Conservation (phyloP, 2,888 invertebrate species). For the Cinara cedri region DNA sequence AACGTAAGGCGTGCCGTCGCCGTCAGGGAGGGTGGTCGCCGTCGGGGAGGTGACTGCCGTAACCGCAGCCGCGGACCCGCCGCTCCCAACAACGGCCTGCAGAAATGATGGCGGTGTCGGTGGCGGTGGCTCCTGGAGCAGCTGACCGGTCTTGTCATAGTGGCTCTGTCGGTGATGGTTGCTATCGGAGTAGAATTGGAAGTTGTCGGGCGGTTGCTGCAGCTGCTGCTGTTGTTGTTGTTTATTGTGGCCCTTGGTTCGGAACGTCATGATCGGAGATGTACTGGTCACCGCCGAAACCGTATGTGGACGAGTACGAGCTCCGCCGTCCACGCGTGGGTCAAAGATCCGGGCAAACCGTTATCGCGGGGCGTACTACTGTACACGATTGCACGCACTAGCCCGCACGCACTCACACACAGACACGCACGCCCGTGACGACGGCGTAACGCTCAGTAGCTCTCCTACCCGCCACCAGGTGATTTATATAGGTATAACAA, state of each 20-base stretch:
- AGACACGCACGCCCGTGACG: neutral
- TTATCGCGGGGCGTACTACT: neutral
- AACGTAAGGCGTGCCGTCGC: conserved; percentile 68
- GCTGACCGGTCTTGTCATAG: conserved; percentile 61
- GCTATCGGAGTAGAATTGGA: neutral
- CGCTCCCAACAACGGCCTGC: neutral
- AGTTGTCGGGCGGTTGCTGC: conserved; percentile 14
- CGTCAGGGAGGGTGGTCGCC: conserved; percentile 65
- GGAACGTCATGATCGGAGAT: conserved; percentile 44
- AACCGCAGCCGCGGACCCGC: conserved; percentile 59
- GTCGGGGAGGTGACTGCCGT: no score
- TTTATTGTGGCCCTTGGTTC: conserved; percentile 35
- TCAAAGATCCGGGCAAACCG: conserved; percentile 12
- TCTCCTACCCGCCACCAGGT: no score
- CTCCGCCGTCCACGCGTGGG: conserved; percentile 9
- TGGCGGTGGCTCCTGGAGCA: neutral
- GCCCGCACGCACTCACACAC: neutral
- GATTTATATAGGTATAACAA: no score
- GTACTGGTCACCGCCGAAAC: neutral
- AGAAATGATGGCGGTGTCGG: conserved; percentile 59
- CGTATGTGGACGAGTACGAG: conserved; percentile 14
- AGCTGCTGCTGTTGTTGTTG: conserved; percentile 61
- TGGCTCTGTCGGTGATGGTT: conserved; percentile 21
- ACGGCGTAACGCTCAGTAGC: neutral
- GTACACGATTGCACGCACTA: neutral